These are phyloP conservation scores for Heliconius hermathena DNA, from an alignment of 1,140 invertebrate species.

Conservation along the genomic window DNA sequence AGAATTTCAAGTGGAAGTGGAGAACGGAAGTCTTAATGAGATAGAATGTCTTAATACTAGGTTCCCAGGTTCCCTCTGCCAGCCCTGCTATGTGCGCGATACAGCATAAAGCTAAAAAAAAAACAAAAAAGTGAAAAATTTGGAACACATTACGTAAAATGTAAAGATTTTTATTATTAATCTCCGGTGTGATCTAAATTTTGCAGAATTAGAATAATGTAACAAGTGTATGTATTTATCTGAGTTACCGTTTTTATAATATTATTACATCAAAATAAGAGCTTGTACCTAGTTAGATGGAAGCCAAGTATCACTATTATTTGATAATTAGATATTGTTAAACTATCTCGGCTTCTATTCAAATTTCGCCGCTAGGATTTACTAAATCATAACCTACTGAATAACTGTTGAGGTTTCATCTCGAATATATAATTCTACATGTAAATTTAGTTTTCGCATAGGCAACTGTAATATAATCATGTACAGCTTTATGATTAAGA, in stretches of 20 bases:
- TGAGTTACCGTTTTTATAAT: background rate
- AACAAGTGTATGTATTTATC: background rate
- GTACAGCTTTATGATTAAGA: background rate
- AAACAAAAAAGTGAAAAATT: too few species aligned
- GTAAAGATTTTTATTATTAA: background rate
- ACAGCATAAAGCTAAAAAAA: too few species aligned
- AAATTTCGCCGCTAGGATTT: constrained; percentile 4
- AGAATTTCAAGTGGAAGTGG: too few species aligned
- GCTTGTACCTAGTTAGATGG: background rate
- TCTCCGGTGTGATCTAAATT: background rate
- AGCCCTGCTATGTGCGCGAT: too few species aligned
- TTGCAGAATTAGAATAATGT: background rate
- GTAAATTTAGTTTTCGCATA: background rate
- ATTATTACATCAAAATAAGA: background rate
- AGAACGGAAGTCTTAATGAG: too few species aligned
- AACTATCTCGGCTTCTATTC: constrained; percentile 2
- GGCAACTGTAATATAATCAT: background rate
- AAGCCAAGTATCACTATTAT: constrained; percentile 8
- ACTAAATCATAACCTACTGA: constrained; percentile 10
- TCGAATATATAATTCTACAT: background rate
- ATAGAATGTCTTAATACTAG: too few species aligned
- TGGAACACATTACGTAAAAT: background rate
- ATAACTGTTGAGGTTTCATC: background rate
- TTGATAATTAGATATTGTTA: background rate
- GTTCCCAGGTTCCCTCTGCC: too few species aligned